Percentiles rank a stretch among this genome's conserved stretches.
phyloP scores from a whole-genome alignment of 2,888 invertebrate genomes.

The Galeopsomyia nigrocyanea region DNA sequence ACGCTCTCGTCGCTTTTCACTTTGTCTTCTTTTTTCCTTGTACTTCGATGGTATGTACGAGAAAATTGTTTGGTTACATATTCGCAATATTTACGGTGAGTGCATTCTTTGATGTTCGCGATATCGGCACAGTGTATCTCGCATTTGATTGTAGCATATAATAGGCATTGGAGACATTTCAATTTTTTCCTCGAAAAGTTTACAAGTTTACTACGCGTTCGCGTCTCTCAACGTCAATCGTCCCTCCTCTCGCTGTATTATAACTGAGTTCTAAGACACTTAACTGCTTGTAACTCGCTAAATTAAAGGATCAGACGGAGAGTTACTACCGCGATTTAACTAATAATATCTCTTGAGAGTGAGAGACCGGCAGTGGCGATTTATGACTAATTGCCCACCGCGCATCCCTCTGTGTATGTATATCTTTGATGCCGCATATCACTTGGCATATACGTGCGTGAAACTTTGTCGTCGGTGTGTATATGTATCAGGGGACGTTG shows the following conservation, averaged over 20 bases:
- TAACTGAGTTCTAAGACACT: background rate
- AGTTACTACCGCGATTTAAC: conserved; percentile 52
- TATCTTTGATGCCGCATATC: conserved; percentile 50
- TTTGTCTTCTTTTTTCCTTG: too few species aligned
- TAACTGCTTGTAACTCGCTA: conserved; percentile 32
- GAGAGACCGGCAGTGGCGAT: conserved; percentile 41
- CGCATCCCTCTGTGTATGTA: too few species aligned
- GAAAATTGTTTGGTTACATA: too few species aligned
- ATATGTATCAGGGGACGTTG: too few species aligned
- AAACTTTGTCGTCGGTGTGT: background rate
- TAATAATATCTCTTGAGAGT: conserved; percentile 53
- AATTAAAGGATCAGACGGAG: conserved; percentile 44
- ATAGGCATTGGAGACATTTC: too few species aligned
- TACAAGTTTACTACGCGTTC: too few species aligned
- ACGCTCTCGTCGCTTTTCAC: background rate
- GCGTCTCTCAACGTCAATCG: too few species aligned
- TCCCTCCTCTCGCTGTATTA: too few species aligned
- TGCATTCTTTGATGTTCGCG: background rate
- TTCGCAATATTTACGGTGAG: too few species aligned
- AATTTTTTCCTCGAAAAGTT: too few species aligned
- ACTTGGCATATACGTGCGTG: too few species aligned
- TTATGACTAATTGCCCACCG: conserved; percentile 63
- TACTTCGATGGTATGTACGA: too few species aligned
- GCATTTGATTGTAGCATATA: conserved; percentile 2
- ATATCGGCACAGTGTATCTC: background rate